Evolutionary conservation across 2,797 vertebrate species (phyloP), one percentile per base, ranked within the genome.

Genomic region (Acrocephalus scirpaceus): DNA sequence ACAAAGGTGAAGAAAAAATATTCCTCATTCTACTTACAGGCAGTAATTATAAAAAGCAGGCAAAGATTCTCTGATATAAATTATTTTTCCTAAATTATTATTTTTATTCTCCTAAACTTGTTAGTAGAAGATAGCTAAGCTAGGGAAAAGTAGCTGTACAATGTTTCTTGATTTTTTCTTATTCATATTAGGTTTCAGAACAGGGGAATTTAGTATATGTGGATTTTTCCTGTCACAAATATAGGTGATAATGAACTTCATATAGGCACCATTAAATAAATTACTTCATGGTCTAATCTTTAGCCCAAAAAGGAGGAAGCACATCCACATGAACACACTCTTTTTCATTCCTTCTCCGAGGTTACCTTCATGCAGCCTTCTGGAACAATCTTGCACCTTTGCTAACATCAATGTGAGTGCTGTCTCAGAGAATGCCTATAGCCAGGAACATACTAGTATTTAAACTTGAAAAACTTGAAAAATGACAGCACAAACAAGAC

Each of bases 341-440:
- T 3, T 45, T 86, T 82, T 47, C 20, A 42, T n/a, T n/a, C 22
- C 8, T 66, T 18, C 32, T 16, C 9, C 0, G 1, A 7, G 7
- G 5, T 10, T 79, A 18, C 13, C 30, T 61, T 83, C 22, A 13
- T 29, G 9, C 32, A 66, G 11, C 13, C n/a, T 36, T 22, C 40
- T 53, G n/a, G 40, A 76, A 20, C 13, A 67, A 27, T 13, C 17
- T 8, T 0, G 0, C 0, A 1, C 9, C n/a, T 45, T 74, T 75
- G 14, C 7, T 81, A 16, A 19, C 27, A 67, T 27, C 3, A 1
- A 4, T 26, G 14, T 23, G 4, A 58, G 10, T 1, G 1, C 16
- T 51, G 10, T 13, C 10, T 47, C 70, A 74, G 10, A 5, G 25
- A 40, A 21, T 45, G 12, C 10, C 32, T 13, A n/a, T 5, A 19